Evolutionary conservation across 2,888 invertebrate species (phyloP), one percentile per base, ranked within the genome.

Genomic region (Timema podura): DNA sequence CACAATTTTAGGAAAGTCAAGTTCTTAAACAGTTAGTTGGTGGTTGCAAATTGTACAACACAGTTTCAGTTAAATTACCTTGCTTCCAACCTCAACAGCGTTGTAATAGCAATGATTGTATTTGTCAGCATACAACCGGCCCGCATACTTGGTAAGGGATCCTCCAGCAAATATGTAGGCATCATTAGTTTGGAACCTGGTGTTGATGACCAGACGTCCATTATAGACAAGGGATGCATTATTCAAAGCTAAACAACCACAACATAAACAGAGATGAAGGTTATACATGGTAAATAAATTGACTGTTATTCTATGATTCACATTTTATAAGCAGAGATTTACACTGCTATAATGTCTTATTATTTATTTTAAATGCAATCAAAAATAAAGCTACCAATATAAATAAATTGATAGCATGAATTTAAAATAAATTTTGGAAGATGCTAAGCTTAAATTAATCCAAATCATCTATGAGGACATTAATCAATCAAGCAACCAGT

Each of bases 111-210:
- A 78, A 73, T 90, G 89, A 13, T 82, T 77, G 72, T 80, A 80
- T 13, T 80, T 77, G 1, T 82, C 80, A 0, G 88, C 87, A 76
- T 85, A 83, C 75, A 87, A 84, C n/a, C 83, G 82, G 10, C 86
- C 81, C 0, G 88, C 86, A 77, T 90, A 90, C 72, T 86, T 85
- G 5, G 87, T 87, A 69, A 87, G 80, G 0, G 88, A 82, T 0
- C 91, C 91, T 3, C 88, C 90, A 0, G 86, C 90, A 76, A 82
- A 88, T 69, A 91, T 87, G 70, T 79, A 78, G 0, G 85, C 84
- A 77, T 91, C 90, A 77, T 88, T 89, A 0, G 91, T 91, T 64
- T 84, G 82, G 74, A 86, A 89, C 66, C 83, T 79, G 0, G 83
- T 81, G 68, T 87, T 85, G 61, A 91, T 88, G 1, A 90, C 86